A percentile compares a stretch with the other conserved stretches of the same genome.
Conservation (phyloP, 2,888 invertebrate genomes). For the Minunthozetes semirufus region DNA sequence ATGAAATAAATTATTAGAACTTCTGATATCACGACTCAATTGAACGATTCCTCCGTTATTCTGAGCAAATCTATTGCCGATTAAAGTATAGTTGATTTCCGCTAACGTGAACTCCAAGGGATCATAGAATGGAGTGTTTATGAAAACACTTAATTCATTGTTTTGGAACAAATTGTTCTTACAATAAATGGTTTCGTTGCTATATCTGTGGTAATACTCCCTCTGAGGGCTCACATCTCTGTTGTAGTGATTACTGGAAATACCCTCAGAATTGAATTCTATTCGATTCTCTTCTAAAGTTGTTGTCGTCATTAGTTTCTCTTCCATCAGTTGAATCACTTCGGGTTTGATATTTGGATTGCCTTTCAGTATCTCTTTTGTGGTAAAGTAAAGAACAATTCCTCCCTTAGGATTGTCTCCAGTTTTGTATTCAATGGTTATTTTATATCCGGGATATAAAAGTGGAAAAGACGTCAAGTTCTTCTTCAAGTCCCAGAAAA, state of each 20-base stretch:
- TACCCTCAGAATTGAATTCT: slow-evolving; percentile 37
- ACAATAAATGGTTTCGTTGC: slow-evolving; percentile 76
- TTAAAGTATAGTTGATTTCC: slow-evolving; percentile 77
- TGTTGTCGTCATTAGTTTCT: slow-evolving; percentile 36
- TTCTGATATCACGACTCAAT: slow-evolving; percentile 81
- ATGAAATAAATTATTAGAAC: slow-evolving; percentile 94
- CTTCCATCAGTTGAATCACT: slow-evolving; percentile 24
- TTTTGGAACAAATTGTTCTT: slow-evolving; percentile 72
- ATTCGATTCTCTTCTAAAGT: slow-evolving; percentile 29
- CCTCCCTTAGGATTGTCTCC: slow-evolving; percentile 71
- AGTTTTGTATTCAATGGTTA: slow-evolving; percentile 71
- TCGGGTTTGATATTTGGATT: slow-evolving; percentile 23
- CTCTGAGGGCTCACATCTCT: slow-evolving; percentile 74
- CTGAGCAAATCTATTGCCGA: slow-evolving; percentile 71
- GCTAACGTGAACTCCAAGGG: slow-evolving; percentile 51
- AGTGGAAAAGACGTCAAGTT: slow-evolving; percentile 71
- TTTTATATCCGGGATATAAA: slow-evolving; percentile 55
- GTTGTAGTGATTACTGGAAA: slow-evolving; percentile 72
- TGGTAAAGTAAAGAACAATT: slow-evolving; percentile 66
- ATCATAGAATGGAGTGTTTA: slow-evolving; percentile 71
- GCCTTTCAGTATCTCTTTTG: slow-evolving; percentile 32
- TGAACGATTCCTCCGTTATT: slow-evolving; percentile 81
- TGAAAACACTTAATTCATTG: slow-evolving; percentile 67
- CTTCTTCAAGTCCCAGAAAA: slow-evolving; percentile 65
- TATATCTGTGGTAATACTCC: slow-evolving; percentile 72